Evolutionary conservation across 2,888 invertebrate genomes (phyloP), one percentile per base, ranked within the genome.

Genomic region (Uloborus plumipes): DNA sequence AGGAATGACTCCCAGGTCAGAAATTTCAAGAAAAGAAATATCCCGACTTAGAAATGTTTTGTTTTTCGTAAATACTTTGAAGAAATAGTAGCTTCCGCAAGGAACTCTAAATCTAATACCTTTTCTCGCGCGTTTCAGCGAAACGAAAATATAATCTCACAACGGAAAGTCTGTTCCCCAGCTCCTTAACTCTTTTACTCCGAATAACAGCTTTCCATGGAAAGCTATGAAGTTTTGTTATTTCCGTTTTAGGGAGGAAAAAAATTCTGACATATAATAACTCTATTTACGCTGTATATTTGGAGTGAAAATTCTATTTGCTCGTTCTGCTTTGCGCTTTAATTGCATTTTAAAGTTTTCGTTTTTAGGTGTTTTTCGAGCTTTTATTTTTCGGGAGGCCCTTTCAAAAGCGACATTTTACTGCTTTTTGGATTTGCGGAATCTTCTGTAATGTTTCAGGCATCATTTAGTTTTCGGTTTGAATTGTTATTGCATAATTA

Each of bases 251-350:
- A 61, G 18, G 53, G 62, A 49, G 39, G 47, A 55, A n/a, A n/a
- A n/a, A n/a, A 62, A 77, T 70, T 77, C 64, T 64, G 64, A 70
- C 31, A 55, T 62, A 77, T 70, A 77, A 69, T 77, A 77, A 77
- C 77, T 77, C 64, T 64, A 77, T 77, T 77, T 77, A 39, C 62
- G 15, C 53, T 76, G 64, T 20, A 64, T 39, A 70, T 50, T 47
- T 47, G 62, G 64, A 70, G 47, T 20, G 53, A 70, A 77, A 77
- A 77, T 77, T 70, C 61, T 49, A 69, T 77, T 76, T 75, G 58
- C 67, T 59, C 26, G 66, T 50, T 67, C 61, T 67, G 69, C 59
- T 67, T 76, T 62, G 22, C 69, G 50, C 77, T 70, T 77, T 77
- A 77, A 77, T 70, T 77, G 64, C 47, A 47, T 70, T 62, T 69